Evolutionary conservation across 2,888 invertebrate species (phyloP), one percentile per base, ranked within the genome.

Genomic region (Noctuana brunneofusca): DNA sequence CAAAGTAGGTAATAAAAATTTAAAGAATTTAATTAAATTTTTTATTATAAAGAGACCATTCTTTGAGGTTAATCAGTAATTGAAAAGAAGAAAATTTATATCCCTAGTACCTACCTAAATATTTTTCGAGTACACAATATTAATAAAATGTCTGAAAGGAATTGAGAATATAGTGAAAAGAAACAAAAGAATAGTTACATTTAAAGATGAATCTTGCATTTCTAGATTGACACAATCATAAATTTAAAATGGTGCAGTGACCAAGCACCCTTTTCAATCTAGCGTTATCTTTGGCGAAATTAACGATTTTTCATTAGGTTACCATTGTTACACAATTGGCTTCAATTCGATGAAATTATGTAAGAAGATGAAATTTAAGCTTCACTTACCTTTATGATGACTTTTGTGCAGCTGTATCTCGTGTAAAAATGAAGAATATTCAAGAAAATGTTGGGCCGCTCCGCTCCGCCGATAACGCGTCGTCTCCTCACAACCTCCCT

Each of bases 301-400:
- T 68, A 69, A 69, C 66, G 69, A 69, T 69, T 69, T 69, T 66
- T 67, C 62, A 24, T 56, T 56, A 56, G 63, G 43, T 20, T 55
- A 41, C 54, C 24, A 38, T 55, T 30, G 55, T 41, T 27, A 32
- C 43, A 56, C 3, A 52, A 43, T n/a, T 16, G 22, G 14, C 27
- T 38, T 41, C 56, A 52, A 56, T 50, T 56, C 32, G 41, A 22
- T 12, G 24, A 50, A n/a, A 50, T 56, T 56, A 48, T 56, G 48
- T 43, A 56, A 56, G 14, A 52, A 11, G 16, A 4, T 30, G 9
- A 27, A 27, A 46, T 58, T 58, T 54, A 43, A 54, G 22, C 0
- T 46, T 50, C 32, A 62, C 69, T 69, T 63, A 69, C 69, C 68
- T 64, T 49, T 50, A 52, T 41, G 35, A 16, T 30, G 48, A 46